These are phyloP conservation scores for Acanthochromis polyacanthus DNA, from an alignment of 2,113 vertebrate species.

Conservation along the genomic window DNA sequence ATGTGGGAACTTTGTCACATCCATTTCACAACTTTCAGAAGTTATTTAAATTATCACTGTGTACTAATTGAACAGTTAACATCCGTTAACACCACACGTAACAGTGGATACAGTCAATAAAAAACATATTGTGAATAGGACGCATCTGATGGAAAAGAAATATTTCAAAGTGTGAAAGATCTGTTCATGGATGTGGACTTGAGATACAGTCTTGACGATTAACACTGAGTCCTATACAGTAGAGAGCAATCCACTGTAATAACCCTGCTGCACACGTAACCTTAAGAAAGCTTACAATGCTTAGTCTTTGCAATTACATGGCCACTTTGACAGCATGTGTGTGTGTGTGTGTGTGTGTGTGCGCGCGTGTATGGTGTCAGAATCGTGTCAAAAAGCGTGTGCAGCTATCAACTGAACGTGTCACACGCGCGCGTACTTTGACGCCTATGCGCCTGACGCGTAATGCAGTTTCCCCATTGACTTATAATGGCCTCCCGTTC, in stretches of 20 bases:
- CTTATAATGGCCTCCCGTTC: no score
- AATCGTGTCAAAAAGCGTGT: no score
- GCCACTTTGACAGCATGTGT: background rate
- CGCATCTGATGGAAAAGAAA: no score
- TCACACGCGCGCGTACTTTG: no score
- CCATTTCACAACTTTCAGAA: background rate
- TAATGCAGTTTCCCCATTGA: no score
- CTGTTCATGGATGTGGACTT: no score
- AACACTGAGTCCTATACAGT: background rate
- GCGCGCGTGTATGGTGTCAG: no score
- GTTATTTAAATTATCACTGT: background rate
- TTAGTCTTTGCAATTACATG: background rate
- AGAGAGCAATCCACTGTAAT: background rate
- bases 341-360: background rate
- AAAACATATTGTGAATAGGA: no score
- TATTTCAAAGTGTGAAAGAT: no score
- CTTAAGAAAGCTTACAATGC: background rate
- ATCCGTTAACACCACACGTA: background rate
- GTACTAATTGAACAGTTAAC: background rate
- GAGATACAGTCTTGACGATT: background rate
- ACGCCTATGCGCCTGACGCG: no score
- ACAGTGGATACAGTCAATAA: background rate
- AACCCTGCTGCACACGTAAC: background rate
- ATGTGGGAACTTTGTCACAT: conserved; percentile 8
- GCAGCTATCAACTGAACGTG: no score